These are phyloP conservation scores for Malaclemys terrapin DNA, from an alignment of 2,113 vertebrate genomes.

Conservation along the genomic window DNA sequence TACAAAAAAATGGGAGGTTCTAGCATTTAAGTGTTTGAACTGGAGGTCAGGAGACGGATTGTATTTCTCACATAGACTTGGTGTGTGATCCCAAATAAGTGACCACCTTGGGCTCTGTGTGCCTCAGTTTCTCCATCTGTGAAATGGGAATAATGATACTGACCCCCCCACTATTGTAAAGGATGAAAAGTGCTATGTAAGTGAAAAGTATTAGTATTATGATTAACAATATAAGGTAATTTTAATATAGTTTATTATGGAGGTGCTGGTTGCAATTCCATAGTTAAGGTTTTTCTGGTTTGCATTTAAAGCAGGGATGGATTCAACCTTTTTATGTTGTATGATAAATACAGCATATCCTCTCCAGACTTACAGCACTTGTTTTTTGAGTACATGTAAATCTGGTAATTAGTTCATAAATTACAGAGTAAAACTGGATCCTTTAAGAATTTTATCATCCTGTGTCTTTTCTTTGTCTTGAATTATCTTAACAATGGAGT, in stretches of 20 bases:
- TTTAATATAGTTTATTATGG: background rate
- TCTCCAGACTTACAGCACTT: background rate
- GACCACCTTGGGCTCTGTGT: fast-evolving
- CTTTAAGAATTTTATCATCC: background rate
- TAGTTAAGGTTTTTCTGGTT: background rate
- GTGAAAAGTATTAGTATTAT: background rate
- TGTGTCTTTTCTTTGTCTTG: background rate
- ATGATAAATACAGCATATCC: background rate
- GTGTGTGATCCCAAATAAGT: background rate
- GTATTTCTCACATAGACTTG: background rate
- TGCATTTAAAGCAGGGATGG: background rate
- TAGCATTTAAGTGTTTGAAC: background rate
- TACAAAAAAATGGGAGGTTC: background rate
- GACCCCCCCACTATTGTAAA: background rate
- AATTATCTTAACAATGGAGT: background rate
- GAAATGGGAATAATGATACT: background rate
- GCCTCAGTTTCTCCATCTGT: background rate
- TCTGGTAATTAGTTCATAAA: background rate
- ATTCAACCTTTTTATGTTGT: background rate
- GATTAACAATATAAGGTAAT: background rate
- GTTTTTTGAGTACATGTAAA: background rate
- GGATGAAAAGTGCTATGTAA: background rate
- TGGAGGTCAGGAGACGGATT: background rate
- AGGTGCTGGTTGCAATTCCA: background rate
- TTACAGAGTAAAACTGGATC: background rate